Evolutionary conservation across 2,888 invertebrate genomes (phyloP), one percentile per base, ranked within the genome.

Genomic region (Agrochola macilenta): DNA sequence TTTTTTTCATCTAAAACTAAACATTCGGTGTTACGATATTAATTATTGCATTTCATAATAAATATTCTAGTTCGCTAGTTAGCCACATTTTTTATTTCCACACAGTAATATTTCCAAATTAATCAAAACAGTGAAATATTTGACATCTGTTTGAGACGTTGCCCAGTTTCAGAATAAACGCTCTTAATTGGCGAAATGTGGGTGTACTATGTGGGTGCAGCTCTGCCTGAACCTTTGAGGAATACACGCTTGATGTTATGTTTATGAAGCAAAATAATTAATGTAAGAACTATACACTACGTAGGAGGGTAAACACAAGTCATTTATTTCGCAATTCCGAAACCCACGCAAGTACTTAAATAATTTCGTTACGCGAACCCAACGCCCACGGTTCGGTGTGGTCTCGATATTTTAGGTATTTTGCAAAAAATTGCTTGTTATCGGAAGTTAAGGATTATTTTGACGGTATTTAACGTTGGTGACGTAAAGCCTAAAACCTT

Each of bases 331-430:
- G 14, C 52, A 43, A 83, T 78, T 60, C 43, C 35, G 61, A 39
- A 69, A 60, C 83, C 78, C 78, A 61, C 65, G 78, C 69, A 57
- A 49, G 70, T 68, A 76, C n/a, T 12, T 57, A n/a, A 76, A 82
- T 82, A 35, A 70, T 82, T 80, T 70, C 30, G 66, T 57, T 68
- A 35, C 4, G 63, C 46, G 30, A 54, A 49, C 76, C 69, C 69
- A 5, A 39, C 71, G 70, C 77, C 78, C 68, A 77, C 81, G 30
- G 8, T 26, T 43, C 52, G 74, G 1, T 72, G 68, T 46, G 68
- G 83, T 82, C 69, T 60, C 68, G 39, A 81, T 77, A 61, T 77
- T 76, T 82, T 39, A 57, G 60, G 60, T 54, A 11, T 82, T 68
- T n/a, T 30, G 26, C 23, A 49, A 72, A 72, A 82, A 68, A 72